Base-by-base conservation (phyloP, 2,113 vertebrate genomes). In the Numenius arquata region DNA sequence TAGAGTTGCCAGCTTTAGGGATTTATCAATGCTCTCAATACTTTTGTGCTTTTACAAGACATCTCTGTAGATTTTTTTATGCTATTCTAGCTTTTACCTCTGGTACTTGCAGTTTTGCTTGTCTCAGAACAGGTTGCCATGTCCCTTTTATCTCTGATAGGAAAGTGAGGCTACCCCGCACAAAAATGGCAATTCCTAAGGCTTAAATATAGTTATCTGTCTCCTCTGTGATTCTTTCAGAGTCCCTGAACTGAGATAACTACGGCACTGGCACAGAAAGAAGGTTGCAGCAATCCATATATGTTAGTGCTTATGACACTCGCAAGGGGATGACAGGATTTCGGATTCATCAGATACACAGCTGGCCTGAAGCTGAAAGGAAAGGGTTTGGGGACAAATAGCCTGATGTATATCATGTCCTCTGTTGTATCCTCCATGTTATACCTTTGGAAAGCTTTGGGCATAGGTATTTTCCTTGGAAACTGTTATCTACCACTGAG, bases 161-260 rank as follows among this genome's bases (percentile, higher is more conserved):
- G 61, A 93, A 93, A 96, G 90, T 45, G 71, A 93, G 88, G 82
- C 67, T 92, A 55, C 50, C 50, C 41, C 47, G 86, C 53, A 90
- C 47, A 93, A 95, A 89, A 76, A 65, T 76, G 90, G 73, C 70
- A 96, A 87, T 90, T 94, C 95, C 80, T 92, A 62, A 87, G 66
- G 89, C 90, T 96, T 96, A 93, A 96, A 89, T 87, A 82, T n/a
- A 89, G 94, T 93, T 95, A 95, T 96, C 96, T 91, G 62, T 62
- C 41, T 82, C 62, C 45, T 92, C 92, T 85, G 89, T 91, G 92
- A 89, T 93, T 95, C 94, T 89, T 91, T 72, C 73, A 73, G 58
- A 74, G 80, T 84, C 83, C 80, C 88, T 87, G 90, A 89, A 59
- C 92, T 86, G 95, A 92, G 96, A 94, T 96, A 96, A 93, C 88